Conservation (phyloP, 2,113 vertebrate species). For the Tragelaphus buxtoni region DNA sequence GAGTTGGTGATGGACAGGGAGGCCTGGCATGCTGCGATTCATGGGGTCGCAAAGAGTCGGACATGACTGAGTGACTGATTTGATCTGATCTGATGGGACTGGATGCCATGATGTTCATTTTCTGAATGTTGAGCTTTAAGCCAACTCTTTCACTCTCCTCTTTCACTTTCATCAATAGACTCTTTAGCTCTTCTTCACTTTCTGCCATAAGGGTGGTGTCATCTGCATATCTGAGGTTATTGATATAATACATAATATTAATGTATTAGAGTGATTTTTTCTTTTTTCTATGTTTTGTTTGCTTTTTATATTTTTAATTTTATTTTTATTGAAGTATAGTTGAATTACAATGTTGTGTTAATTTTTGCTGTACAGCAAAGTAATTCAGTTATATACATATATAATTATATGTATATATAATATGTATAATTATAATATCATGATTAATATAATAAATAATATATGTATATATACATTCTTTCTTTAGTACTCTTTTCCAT, state of each 20-base stretch:
- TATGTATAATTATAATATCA: background rate
- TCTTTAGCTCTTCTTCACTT: background rate
- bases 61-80: no score
- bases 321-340: background rate
- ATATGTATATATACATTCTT: background rate
- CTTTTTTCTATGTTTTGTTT: background rate
- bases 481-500: background rate
- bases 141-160: background rate
- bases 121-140: background rate
- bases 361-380: background rate
- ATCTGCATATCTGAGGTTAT: background rate
- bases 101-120: background rate
- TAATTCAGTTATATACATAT: background rate
- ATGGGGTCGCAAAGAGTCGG: no score
- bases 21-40: no score
- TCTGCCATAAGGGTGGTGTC: background rate
- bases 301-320: background rate
- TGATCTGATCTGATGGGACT: background rate
- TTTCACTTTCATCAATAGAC: background rate
- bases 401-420: background rate
- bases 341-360: background rate
- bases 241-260: background rate
- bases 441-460: background rate
- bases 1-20: no score
- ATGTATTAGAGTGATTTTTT: background rate